Base-by-base conservation (phyloP, 1,140 invertebrate genomes). In the Scaptomyza pallida region DNA sequence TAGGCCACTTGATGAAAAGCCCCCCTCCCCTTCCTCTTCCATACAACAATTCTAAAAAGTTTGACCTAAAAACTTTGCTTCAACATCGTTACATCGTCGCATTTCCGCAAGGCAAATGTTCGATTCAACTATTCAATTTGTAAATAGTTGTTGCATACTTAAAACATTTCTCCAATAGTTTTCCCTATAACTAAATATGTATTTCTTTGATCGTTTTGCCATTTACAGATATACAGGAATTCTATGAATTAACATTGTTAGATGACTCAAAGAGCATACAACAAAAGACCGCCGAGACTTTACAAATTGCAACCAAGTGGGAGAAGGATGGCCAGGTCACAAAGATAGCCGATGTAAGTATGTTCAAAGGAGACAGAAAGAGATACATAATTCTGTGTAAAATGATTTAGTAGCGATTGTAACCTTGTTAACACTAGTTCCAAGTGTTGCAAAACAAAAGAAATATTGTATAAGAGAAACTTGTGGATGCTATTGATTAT, bases 181-280 rank as follows among this genome's bases (percentile, higher is more conserved):
- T 26, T 4, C 23, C 23, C 23, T 26, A 5, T 0, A 5, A 4
- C 23, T 26, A 26, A 26, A 21, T 1, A 26, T 5, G n/a, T 26
- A 6, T 26, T 26, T 26, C 9, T 47, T 43, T n/a, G n/a, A 2
- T 10, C 5, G 26, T 30, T 30, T 41, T 33, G n/a, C 16, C 8
- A 1, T 35, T 95, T 96, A 15, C 95, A 99, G 98, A 99, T 94
- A 99, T 99, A 89, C 98, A 99, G 94, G 98, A 99, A 92, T 99
- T 99, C 92, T 99, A 99, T 93, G 98, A 99, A 93, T 93, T 98
- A 73, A 99, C 98, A 47, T 94, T 99, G 65, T 93, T 99, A 83
- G 98, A 99, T 93, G 98, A 99, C 91, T 96, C 95, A 45, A 99
- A 99, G 93, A 96, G 96, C 54, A 94, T 97, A 64, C 97, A 98